These are phyloP conservation scores for Lycophotia porphyrea DNA, from an alignment of 2,888 invertebrate genomes.

Conservation along the genomic window DNA sequence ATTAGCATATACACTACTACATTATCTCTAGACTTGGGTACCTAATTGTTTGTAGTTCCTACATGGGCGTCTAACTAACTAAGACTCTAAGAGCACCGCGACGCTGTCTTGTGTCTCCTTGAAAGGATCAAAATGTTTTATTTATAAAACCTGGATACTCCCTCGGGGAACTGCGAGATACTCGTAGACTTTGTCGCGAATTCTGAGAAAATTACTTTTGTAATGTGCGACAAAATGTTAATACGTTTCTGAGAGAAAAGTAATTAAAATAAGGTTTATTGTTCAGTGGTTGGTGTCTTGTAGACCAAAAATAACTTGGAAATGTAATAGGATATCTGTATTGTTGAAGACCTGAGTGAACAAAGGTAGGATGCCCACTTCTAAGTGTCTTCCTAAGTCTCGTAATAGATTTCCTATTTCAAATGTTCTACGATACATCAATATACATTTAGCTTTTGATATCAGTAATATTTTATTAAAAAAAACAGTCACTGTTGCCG, in stretches of 20 bases:
- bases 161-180: constrained; percentile 43
- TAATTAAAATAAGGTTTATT: constrained; percentile 28
- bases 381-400: too few relatives aligned
- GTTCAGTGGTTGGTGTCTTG: neutral
- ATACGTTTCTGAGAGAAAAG: constrained; percentile 17
- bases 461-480: neutral
- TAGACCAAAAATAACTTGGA: neutral
- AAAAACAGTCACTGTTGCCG: neutral
- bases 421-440: neutral
- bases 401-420: neutral
- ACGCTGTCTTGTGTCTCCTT: constrained; percentile 65
- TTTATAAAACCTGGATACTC: constrained; percentile 77
- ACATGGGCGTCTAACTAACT: constrained; percentile 33
- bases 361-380: neutral
- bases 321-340: neutral
- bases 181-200: constrained; percentile 42
- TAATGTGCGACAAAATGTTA: constrained; percentile 30
- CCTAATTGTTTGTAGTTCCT: constrained; percentile 38
- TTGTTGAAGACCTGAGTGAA: neutral
- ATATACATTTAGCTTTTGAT: neutral
- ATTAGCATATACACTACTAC: constrained; percentile 24
- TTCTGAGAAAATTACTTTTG: constrained; percentile 45
- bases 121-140: constrained; percentile 81
- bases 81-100: constrained; percentile 46
- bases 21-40: constrained; percentile 19